Evolutionary conservation across 1,140 invertebrate species (phyloP), one percentile per base, ranked within the genome.

Genomic region (Megalopta genalis): DNA sequence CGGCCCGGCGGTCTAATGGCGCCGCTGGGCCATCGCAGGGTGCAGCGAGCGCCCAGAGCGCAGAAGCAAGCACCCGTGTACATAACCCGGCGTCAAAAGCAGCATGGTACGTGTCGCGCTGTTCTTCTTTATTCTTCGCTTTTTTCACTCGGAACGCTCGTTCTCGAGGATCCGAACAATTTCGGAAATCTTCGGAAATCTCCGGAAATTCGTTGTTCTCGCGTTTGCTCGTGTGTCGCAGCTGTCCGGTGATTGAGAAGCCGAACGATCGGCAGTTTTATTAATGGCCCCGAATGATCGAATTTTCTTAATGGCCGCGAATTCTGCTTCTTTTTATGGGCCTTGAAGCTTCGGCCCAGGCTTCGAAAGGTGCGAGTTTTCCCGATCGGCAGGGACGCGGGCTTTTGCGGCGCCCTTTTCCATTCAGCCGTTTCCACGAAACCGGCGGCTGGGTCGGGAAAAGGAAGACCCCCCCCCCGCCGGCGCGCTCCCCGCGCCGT

Each of bases 391-490:
- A 62, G 59, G 64, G 69, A 69, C 72, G 54, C 62, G 59, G 8
- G 18, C 37, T 75, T 4, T 1, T 66, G 83, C 83, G 70, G 49
- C 65, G 65, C 75, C 70, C 72, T 79, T 82, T 75, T 80, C 73
- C 80, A 69, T 81, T 84, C 78, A 86, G 72, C 72, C 80, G 82
- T 85, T 82, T 69, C 62, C 18, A 46, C 9, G 77, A 23, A 75
- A 52, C 42, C 42, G 27, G 37, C 23, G 23, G 27, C 64, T 25
- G 49, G 59, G 52, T 66, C 70, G 52, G 37, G 77, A 4, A 78
- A 73, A 78, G 49, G 73, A 59, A 10, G 46, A 37, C 49, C 49
- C 49, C 18, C 49, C 49, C 49, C 49, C 18, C 49, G 9, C 2
- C 8, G 10, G 73, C 14, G 23, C 32, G 49, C 37, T 60, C 18